A percentile compares a stretch with the other conserved stretches of the same genome.
Conservation (phyloP, 2,113 vertebrate genomes). For the Laticauda colubrina region DNA sequence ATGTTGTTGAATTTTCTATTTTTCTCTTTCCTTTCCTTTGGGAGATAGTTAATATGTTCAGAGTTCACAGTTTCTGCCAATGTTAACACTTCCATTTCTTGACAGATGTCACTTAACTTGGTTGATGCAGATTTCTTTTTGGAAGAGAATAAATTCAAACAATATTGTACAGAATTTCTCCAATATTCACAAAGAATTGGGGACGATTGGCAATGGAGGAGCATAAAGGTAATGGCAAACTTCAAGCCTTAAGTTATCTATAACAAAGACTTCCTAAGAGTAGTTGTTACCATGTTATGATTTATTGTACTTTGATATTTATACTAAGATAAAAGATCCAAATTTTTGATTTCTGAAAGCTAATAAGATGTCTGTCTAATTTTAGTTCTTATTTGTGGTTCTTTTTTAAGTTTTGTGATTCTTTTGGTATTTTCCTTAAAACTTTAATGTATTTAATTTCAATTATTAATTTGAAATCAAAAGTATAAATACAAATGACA, state of each 20-base stretch:
- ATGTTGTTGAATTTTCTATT: not conserved
- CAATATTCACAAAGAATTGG: constrained; percentile 76
- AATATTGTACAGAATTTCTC: constrained; percentile 78
- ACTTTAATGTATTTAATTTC: not conserved
- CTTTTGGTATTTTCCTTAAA: not conserved
- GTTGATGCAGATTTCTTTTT: constrained; percentile 63
- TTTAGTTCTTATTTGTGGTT: not conserved
- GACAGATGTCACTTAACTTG: constrained; percentile 61
- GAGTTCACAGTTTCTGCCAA: constrained; percentile 11
- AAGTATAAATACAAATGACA: not conserved
- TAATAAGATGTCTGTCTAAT: not conserved
- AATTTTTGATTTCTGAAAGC: not conserved
- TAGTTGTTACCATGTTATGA: not conserved
- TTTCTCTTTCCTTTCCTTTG: not conserved
- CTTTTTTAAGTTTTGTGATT: not conserved
- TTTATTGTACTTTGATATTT: not conserved
- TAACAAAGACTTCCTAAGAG: not conserved
- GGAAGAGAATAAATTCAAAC: constrained; percentile 77
- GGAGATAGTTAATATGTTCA: constrained; percentile 10
- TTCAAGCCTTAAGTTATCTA: not conserved
- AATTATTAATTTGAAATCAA: not conserved
- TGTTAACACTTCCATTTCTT: constrained; percentile 50
- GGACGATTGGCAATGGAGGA: constrained; percentile 88
- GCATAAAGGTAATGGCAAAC: constrained; percentile 73
- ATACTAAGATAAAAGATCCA: not conserved